Base-by-base conservation (phyloP, 2,888 invertebrate species). In the Drosophila falleni region DNA sequence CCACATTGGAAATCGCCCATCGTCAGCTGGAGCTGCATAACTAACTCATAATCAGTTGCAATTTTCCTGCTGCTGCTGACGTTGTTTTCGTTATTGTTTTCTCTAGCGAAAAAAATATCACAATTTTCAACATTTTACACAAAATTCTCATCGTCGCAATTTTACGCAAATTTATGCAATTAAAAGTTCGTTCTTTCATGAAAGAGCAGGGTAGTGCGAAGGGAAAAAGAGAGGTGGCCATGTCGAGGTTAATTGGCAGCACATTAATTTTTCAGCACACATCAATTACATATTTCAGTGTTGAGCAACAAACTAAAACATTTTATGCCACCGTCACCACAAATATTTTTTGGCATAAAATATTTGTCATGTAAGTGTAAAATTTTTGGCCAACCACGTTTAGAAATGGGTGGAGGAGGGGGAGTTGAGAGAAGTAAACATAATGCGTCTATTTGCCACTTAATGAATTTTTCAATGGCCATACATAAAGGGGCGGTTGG, bases 401-500 rank as follows among this genome's bases (percentile, higher is more conserved):
- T 19, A 42, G 4, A n/a, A 33, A 31, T 50, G 1, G 10, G 15
- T 2, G 9, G 58, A 1, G 4, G n/a, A n/a, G 5, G 0, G 26
- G 29, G 35, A n/a, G n/a, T 19, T 15, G 26, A 4, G 33, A 26
- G 54, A 31, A 50, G 51, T 53, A 44, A 54, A 47, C 76, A 87
- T 82, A 82, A 87, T 82, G 84, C 87, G 80, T 78, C 76, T 82
- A 76, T 84, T 82, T 85, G 87, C 69, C 85, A 84, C 85, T 85
- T 85, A 87, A 84, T 84, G 84, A 82, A 84, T 80, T 81, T 76
- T 79, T 61, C 68, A 63, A 60, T 31, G 49, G 50, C 56, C 47
- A 58, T 59, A 64, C 69, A 58, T 62, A 60, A 64, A 31, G 46
- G 19, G 39, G 54, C 33, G 47, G 23, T 16, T 5, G 35, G 2